These are phyloP conservation scores for Trinectes maculatus DNA, from an alignment of 2,113 vertebrate genomes.

Conservation along the genomic window DNA sequence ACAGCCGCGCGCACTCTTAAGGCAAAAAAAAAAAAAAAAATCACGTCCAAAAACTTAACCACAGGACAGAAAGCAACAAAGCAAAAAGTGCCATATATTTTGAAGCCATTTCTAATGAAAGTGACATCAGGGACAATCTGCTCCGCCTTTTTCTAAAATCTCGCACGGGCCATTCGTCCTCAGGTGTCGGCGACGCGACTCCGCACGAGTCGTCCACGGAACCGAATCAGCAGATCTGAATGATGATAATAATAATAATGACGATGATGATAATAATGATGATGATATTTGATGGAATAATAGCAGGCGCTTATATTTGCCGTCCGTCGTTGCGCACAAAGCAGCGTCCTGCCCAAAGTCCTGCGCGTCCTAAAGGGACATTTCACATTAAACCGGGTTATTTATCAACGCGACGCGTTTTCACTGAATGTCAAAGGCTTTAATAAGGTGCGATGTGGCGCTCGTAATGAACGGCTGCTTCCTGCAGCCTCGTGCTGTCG, in stretches of 20 bases:
- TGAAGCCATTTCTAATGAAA: conserved; percentile 27
- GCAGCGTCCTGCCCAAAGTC: conserved; percentile 35
- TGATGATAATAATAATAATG: not conserved
- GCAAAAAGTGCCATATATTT: conserved; percentile 39
- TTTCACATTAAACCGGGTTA: conserved; percentile 41
- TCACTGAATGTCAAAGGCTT: conserved; percentile 67
- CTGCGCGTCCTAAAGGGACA: conserved; percentile 18
- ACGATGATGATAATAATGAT: not conserved
- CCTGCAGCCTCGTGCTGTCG: conserved; percentile 19
- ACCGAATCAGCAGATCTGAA: conserved; percentile 4
- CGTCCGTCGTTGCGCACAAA: not conserved
- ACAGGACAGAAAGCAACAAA: conserved; percentile 11
- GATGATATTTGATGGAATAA: not conserved
- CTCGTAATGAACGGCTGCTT: conserved; percentile 73
- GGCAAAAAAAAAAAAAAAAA: not conserved
- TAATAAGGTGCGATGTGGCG: conserved; percentile 65
- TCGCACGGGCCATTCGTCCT: conserved; percentile 6
- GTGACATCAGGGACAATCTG: conserved; percentile 37
- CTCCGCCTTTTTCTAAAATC: not conserved
- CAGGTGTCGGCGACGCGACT: conserved; percentile 29
- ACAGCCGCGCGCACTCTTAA: not conserved
- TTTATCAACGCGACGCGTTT: conserved; percentile 59
- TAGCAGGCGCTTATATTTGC: not conserved
- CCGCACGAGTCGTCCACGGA: not conserved
- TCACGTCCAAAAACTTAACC: not conserved